Percentiles rank a stretch among this genome's conserved stretches.
Evolutionary conservation across 1,140 invertebrate species (phyloP).

Genomic region (Tribolium madens): DNA sequence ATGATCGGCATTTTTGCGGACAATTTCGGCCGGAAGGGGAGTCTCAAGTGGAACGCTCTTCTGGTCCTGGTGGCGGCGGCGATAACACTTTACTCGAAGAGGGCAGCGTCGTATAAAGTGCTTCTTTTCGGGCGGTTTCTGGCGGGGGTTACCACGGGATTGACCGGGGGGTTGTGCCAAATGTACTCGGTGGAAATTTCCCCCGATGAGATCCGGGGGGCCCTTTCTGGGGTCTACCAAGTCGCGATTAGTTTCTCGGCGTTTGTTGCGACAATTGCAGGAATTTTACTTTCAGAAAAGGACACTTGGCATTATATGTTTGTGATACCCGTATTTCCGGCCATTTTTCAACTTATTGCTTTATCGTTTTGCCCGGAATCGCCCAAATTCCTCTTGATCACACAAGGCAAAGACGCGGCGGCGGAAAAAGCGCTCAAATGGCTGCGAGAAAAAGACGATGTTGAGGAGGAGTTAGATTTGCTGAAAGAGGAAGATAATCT

Average conservation of each 20-base stretch:
- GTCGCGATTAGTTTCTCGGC: too few relatives aligned
- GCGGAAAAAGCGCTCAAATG: slow-evolving; percentile 69
- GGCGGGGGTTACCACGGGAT: not conserved
- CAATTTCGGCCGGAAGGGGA: not conserved
- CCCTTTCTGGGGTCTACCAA: not conserved
- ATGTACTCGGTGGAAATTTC: not conserved
- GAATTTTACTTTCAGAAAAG: not conserved
- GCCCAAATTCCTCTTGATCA: slow-evolving; percentile 79
- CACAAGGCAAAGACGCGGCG: slow-evolving; percentile 69
- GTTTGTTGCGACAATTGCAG: not conserved
- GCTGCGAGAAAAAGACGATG: not conserved
- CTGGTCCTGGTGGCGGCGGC: not conserved
- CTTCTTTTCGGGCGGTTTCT: not conserved
- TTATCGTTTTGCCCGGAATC: slow-evolving; percentile 65
- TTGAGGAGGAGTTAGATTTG: not conserved
- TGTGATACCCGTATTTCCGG: not conserved
- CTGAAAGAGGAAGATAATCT: not conserved
- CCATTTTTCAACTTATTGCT: not conserved
- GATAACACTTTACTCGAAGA: not conserved
- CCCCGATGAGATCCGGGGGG: not conserved
- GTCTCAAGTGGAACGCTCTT: not conserved
- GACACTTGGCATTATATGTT: not conserved
- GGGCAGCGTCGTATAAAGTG: not conserved
- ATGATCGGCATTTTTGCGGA: not conserved
- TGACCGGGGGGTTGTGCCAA: not conserved